These are phyloP conservation scores for Pedionomus torquatus DNA, from an alignment of 2,113 vertebrate species.

Conservation along the genomic window DNA sequence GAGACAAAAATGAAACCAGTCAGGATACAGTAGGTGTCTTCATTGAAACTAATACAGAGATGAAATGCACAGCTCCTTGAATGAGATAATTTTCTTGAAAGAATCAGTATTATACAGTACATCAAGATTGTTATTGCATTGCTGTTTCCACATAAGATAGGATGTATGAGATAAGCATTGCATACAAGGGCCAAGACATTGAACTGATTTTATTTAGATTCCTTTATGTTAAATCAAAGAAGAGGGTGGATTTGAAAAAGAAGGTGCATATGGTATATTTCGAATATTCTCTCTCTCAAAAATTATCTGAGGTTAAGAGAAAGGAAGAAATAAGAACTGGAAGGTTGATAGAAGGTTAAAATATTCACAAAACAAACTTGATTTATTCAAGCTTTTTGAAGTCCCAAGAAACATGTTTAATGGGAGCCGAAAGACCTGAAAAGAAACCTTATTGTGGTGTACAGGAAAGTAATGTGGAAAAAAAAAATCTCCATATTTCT, in stretches of 20 bases:
- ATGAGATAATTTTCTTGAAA: background rate
- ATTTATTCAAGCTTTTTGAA: slow-evolving; percentile 67
- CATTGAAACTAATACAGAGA: background rate
- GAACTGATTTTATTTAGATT: background rate
- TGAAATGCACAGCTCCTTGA: background rate
- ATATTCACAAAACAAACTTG: slow-evolving; percentile 53
- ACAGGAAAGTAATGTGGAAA: slow-evolving; percentile 39
- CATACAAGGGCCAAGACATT: background rate
- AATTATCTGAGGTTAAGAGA: slow-evolving; percentile 7
- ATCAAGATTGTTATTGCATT: background rate
- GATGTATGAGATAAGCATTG: background rate
- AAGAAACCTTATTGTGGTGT: slow-evolving; percentile 46
- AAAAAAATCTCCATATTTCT: slow-evolving; percentile 22
- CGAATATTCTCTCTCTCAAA: background rate
- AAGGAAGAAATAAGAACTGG: slow-evolving; percentile 36
- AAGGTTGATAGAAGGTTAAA: slow-evolving; percentile 64
- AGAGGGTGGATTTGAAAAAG: background rate
- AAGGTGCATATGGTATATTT: background rate
- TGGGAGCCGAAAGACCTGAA: slow-evolving; percentile 42
- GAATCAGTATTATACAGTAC: background rate
- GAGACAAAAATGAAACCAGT: background rate
- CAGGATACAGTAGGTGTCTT: background rate
- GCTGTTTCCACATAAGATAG: background rate
- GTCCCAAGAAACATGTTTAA: slow-evolving; percentile 57
- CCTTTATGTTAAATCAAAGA: background rate